These are phyloP conservation scores for Zaprionus bogoriensis DNA, from an alignment of 2,888 invertebrate species.

Conservation along the genomic window DNA sequence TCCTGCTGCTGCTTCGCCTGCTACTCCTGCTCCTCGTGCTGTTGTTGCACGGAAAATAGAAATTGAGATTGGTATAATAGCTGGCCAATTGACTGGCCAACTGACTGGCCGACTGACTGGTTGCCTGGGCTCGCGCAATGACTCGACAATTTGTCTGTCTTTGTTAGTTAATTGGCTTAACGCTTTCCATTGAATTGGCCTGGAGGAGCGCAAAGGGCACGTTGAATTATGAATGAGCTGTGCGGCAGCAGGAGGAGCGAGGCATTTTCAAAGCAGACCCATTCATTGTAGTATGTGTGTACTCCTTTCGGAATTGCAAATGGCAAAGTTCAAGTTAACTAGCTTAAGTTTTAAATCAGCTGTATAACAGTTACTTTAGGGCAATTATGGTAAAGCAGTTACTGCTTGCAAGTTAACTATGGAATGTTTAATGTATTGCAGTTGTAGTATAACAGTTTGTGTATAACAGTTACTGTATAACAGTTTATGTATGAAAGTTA, in stretches of 20 bases:
- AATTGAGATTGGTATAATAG: constrained; percentile 3
- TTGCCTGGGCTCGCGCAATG: constrained; percentile 14
- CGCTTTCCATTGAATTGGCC: constrained; percentile 31
- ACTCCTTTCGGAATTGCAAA: no score
- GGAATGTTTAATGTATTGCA: not conserved
- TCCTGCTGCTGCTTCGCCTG: no score
- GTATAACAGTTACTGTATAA: not conserved
- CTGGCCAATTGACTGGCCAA: not conserved
- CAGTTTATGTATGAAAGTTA: not conserved
- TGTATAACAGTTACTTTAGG: no score
- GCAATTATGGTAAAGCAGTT: no score
- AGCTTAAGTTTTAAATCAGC: no score
- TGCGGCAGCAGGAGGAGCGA: no score
- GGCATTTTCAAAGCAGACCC: no score
- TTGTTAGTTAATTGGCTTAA: constrained; percentile 66
- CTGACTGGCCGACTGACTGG: no score
- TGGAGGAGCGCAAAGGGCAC: not conserved
- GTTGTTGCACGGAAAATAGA: constrained; percentile 6
- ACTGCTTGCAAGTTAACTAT: no score
- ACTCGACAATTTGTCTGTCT: constrained; percentile 42
- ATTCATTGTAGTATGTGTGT: no score
- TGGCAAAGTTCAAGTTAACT: no score
- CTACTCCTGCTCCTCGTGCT: not conserved
- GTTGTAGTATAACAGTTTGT: not conserved
- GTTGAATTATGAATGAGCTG: constrained; percentile 15